Conservation (phyloP, 1,140 invertebrate species). For the Hyles euphorbiae region DNA sequence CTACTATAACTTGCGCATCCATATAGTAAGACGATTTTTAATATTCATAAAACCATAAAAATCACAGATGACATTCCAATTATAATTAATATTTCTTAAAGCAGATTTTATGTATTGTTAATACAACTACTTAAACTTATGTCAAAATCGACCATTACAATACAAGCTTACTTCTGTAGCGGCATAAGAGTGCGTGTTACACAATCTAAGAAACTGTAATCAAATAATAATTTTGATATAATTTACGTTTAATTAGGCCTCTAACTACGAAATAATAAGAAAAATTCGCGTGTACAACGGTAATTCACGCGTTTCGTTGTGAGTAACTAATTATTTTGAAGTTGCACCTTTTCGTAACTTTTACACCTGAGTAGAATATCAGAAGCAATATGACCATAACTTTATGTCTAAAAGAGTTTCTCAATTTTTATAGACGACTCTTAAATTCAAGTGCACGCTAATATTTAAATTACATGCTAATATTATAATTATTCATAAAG, state of each 20-base stretch:
- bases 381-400: background rate
- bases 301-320: constrained; percentile 38
- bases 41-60: too few relatives aligned
- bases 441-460: too few relatives aligned
- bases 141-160: too few relatives aligned
- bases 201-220: constrained; percentile 22
- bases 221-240: constrained; percentile 37
- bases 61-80: too few relatives aligned
- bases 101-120: too few relatives aligned
- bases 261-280: constrained; percentile 55
- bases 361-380: constrained; percentile 1
- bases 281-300: constrained; percentile 41
- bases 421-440: too few relatives aligned
- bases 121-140: too few relatives aligned
- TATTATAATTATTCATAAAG: too few relatives aligned
- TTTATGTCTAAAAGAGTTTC: background rate
- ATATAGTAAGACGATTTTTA: too few relatives aligned
- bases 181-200: background rate
- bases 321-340: constrained; percentile 39
- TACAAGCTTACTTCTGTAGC: background rate
- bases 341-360: constrained; percentile 6
- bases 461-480: too few relatives aligned
- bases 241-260: constrained; percentile 42
- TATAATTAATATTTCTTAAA: too few relatives aligned
- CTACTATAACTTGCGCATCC: too few relatives aligned